A percentile compares a stretch with the other conserved stretches of the same genome.
Conservation (phyloP, 2,797 vertebrate genomes). For the Cercopithecus diana region DNA sequence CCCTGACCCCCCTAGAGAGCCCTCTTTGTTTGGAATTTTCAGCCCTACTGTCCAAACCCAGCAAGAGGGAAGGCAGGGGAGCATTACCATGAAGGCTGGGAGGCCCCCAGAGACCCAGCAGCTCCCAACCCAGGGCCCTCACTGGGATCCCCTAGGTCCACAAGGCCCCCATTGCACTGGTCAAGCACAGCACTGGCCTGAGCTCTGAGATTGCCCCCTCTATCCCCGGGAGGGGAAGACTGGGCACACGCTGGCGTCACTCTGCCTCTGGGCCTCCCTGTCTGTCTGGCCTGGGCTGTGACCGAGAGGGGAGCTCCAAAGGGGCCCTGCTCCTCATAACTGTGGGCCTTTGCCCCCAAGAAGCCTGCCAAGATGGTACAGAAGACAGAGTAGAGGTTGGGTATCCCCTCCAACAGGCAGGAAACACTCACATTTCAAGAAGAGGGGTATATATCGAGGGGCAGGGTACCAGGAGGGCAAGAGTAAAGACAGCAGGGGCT, state of each 20-base stretch:
- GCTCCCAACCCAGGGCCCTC: neutral
- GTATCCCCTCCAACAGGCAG: neutral
- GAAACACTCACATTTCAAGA: neutral
- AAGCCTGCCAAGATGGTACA: slow-evolving; percentile 12
- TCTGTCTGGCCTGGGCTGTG: neutral
- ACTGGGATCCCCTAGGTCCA: neutral
- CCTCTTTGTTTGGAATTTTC: neutral
- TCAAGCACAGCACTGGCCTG: neutral
- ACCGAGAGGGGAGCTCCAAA: neutral
- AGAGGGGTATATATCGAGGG: neutral
- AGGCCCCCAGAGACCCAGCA: neutral
- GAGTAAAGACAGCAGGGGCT: neutral
- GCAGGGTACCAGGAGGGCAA: neutral
- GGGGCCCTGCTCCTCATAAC: neutral
- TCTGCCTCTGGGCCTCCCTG: neutral
- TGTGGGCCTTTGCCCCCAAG: neutral
- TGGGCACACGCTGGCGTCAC: neutral
- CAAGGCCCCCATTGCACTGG: neutral
- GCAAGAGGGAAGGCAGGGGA: neutral
- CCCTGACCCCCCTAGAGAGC: neutral
- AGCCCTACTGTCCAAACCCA: neutral
- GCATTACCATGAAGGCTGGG: neutral
- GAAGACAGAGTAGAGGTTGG: neutral
- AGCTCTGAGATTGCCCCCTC: neutral
- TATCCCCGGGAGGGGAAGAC: neutral